These are phyloP conservation scores for Drepana falcataria DNA, from an alignment of 2,888 invertebrate species.

Conservation along the genomic window DNA sequence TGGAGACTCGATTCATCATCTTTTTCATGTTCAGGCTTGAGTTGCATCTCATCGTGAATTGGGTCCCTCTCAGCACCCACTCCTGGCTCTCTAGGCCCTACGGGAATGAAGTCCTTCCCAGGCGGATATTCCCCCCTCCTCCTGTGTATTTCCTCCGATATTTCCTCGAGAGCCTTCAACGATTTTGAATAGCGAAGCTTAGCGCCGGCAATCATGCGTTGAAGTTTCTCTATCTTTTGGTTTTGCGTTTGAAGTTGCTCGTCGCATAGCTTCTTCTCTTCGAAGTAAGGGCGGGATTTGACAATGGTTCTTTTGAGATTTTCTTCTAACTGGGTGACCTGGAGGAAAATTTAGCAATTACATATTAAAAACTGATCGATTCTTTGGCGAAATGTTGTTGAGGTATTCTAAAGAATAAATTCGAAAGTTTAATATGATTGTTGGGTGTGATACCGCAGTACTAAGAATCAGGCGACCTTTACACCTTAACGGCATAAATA, in stretches of 20 bases:
- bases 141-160: conserved; percentile 94
- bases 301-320: conserved; percentile 88
- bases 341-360: conserved; percentile 8
- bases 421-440: too few relatives aligned
- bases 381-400: too few relatives aligned
- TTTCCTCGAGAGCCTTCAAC: conserved; percentile 90
- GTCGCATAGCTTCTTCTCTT: conserved; percentile 92
- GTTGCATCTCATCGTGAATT: conserved; percentile 52
- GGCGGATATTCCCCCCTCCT: conserved; percentile 77
- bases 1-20: conserved; percentile 81
- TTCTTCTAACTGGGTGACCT: conserved; percentile 89
- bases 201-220: conserved; percentile 86
- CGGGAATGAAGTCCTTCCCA: conserved; percentile 64
- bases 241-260: conserved; percentile 92
- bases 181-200: conserved; percentile 91
- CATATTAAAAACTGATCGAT: conserved; percentile 4
- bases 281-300: conserved; percentile 94
- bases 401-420: too few relatives aligned
- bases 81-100: conserved; percentile 82
- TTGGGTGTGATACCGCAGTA: too few relatives aligned
- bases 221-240: conserved; percentile 88
- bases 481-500: background rate
- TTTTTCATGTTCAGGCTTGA: conserved; percentile 35
- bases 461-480: too few relatives aligned
- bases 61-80: conserved; percentile 85